phyloP scores from a whole-genome alignment of 2,888 invertebrate species.

The Trichogramma evanescens region DNA sequence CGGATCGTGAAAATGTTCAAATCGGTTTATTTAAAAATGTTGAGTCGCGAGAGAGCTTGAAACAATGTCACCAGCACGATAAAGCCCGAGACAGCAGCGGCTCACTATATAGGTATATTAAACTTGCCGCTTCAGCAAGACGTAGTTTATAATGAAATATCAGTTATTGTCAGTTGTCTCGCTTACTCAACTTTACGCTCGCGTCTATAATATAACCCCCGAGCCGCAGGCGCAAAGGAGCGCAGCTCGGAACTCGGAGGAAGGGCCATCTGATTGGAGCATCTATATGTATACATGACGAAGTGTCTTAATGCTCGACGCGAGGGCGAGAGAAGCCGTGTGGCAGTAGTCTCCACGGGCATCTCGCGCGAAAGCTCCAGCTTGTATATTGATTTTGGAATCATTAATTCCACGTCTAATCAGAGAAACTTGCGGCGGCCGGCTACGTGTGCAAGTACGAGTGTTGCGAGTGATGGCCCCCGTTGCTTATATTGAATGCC shows the following conservation, averaged over 20 bases:
- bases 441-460: constrained; percentile 30
- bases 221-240: not conserved
- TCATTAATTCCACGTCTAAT: constrained; percentile 48
- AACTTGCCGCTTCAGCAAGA: not conserved
- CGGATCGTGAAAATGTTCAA: no score
- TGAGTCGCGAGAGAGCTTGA: no score
- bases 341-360: not conserved
- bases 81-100: constrained; percentile 1
- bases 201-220: not conserved
- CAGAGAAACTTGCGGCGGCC: constrained; percentile 28
- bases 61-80: not conserved
- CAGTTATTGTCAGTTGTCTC: constrained; percentile 21
- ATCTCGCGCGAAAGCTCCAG: not conserved
- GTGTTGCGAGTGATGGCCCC: constrained; percentile 9
- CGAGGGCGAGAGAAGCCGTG: constrained; percentile 15
- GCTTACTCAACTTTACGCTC: constrained; percentile 14
- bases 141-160: constrained; percentile 22
- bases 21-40: no score
- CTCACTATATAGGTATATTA: no score
- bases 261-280: constrained; percentile 19
- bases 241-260: no score
- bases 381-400: constrained; percentile 46
- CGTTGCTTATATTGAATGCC: constrained; percentile 24
- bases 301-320: constrained; percentile 23
- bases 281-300: not conserved